Base-by-base conservation (phyloP, 2,113 vertebrate species). In the Ochotona curzoniae region DNA sequence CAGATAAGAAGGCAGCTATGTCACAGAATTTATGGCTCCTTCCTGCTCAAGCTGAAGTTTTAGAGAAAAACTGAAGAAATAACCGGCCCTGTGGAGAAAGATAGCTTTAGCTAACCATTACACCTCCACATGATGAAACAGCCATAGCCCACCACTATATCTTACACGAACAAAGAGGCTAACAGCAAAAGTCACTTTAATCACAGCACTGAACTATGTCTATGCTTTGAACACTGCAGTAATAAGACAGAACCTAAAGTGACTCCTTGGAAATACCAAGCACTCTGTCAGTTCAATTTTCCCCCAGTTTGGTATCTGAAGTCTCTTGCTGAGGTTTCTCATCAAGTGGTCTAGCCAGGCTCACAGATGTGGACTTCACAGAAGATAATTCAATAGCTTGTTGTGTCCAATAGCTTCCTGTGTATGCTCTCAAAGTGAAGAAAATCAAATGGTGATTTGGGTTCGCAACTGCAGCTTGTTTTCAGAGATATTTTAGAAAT, bases 1-100 rank as follows among this genome's bases (percentile, higher is more conserved):
- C 96, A 98, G 97, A 97, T 96, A 97, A 98, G 96, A 97, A 98
- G 97, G 93, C 96, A 97, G 93, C 95, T 95, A 89, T 97, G 96
- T 97, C 98, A 97, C 87, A 97, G 90, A 97, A 98, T 98, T 98
- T 98, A 98, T 97, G 95, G 83, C 84, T 93, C 94, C 95, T 94
- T 86, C 67, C 94, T 93, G 80, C 91, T 95, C 74, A 96, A 93
- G 91, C 76, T 96, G 94, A 98, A 97, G 91, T 94, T 96, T 97
- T 94, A 28, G 90, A 97, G 90, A 96, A 97, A 97, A 97, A 88
- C 51, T 90, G 87, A 94, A 95, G 63, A 96, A 97, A 96, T 96
- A 97, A 97, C 79, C 91, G 0, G 82, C 76, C 95, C 86, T 97
- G 95, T 96, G 89, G 89, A 97, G 93, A 95, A 35, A 67, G 92